phyloP scores from a whole-genome alignment of 2,113 vertebrate species.

The Amblyornis subalaris region DNA sequence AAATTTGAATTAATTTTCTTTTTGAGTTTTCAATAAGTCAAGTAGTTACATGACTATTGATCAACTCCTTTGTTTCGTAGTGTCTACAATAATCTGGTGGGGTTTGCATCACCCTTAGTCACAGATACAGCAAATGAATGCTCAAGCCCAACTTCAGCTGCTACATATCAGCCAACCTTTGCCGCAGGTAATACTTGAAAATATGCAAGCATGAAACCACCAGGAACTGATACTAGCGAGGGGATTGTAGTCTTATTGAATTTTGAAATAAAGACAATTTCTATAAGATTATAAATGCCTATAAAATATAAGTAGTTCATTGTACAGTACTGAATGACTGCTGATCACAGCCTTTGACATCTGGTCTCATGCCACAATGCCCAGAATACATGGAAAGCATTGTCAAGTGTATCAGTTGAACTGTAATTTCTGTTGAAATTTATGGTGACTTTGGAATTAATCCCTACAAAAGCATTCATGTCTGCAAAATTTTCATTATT shows the following conservation, averaged over 20 bases:
- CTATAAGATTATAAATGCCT: background rate
- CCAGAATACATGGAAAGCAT: no score
- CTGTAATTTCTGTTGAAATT: background rate
- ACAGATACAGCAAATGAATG: conserved; percentile 90
- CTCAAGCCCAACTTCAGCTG: conserved; percentile 84
- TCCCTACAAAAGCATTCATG: background rate
- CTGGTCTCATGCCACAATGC: background rate
- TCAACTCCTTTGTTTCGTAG: conserved; percentile 63
- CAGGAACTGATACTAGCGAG: background rate
- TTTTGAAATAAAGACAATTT: background rate
- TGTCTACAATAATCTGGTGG: conserved; percentile 94
- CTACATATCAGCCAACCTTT: conserved; percentile 87
- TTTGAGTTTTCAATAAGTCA: background rate
- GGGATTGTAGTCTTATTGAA: background rate
- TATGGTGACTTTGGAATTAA: background rate
- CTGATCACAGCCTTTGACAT: background rate
- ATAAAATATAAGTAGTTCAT: background rate
- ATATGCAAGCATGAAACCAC: background rate
- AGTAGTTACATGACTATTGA: background rate
- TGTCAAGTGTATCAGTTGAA: background rate
- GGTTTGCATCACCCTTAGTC: conserved; percentile 95
- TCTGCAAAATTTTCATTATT: background rate
- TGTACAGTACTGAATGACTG: background rate
- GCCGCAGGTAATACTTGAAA: conserved; percentile 82
- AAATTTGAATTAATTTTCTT: background rate